A percentile compares a stretch with the other conserved stretches of the same genome.
Evolutionary conservation across 2,888 invertebrate species (phyloP).

Genomic region (Hydropsyche betteni): DNA sequence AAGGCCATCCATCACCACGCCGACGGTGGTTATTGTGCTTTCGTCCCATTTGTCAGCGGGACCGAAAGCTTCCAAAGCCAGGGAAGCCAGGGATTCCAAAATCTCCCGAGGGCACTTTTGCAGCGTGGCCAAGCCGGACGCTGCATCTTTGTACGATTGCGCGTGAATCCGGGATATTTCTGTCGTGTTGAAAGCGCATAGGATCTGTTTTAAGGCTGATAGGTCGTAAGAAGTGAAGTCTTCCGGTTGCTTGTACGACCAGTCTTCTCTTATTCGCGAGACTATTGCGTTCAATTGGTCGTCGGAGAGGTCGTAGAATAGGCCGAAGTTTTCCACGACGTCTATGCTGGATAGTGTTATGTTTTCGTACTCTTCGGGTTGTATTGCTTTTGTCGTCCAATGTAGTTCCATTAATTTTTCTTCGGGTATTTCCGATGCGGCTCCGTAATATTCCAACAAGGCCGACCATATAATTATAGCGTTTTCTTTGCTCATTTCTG

Average conservation of each 20-base stretch:
- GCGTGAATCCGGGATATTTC: constrained; percentile 66
- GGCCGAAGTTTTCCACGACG: constrained; percentile 66
- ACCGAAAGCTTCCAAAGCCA: constrained; percentile 62
- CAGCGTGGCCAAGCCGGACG: constrained; percentile 61
- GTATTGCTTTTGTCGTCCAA: constrained; percentile 64
- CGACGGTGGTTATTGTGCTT: constrained; percentile 57
- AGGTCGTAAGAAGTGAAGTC: constrained; percentile 69
- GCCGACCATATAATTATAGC: constrained; percentile 60
- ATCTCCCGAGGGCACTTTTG: constrained; percentile 61
- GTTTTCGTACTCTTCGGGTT: constrained; percentile 63
- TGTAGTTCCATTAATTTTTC: constrained; percentile 59
- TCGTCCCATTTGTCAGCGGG: constrained; percentile 59
- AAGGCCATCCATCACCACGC: constrained; percentile 60
- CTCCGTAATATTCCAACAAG: constrained; percentile 57
- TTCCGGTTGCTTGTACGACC: constrained; percentile 65
- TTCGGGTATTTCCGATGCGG: constrained; percentile 61
- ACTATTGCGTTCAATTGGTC: constrained; percentile 64
- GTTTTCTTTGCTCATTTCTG: constrained; percentile 55
- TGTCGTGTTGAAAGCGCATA: constrained; percentile 67
- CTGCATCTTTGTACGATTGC: constrained; percentile 64
- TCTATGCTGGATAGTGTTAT: constrained; percentile 65
- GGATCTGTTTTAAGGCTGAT: constrained; percentile 64
- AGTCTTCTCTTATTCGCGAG: constrained; percentile 64
- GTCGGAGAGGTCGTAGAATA: constrained; percentile 60
- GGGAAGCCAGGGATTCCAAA: constrained; percentile 61